A percentile compares a stretch with the other conserved stretches of the same genome.
Conservation (phyloP, 1,140 invertebrate species). For the Tenebrio molitor region DNA sequence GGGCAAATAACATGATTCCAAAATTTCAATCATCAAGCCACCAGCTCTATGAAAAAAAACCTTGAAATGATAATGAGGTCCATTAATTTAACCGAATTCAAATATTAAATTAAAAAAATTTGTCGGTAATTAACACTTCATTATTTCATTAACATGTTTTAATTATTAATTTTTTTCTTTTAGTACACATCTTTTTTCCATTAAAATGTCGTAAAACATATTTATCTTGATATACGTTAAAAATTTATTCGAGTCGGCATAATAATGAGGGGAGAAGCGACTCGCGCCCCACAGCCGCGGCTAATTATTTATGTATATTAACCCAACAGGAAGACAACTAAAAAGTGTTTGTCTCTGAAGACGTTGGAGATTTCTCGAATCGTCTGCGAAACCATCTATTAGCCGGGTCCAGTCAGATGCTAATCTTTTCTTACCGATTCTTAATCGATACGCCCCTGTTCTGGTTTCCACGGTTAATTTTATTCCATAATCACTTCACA, state of each 20-base stretch:
- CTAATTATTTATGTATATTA: conserved; percentile 26
- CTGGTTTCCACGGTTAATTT: neutral
- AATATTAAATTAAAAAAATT: conserved; percentile 16
- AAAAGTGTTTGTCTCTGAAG: conserved; percentile 3
- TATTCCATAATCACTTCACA: conserved; percentile 6
- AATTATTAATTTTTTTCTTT: conserved; percentile 6
- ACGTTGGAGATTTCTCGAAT: conserved; percentile 10
- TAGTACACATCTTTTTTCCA: conserved; percentile 32
- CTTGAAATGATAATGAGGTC: too few relatives aligned
- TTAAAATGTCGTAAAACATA: conserved; percentile 26
- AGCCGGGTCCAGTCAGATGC: neutral
- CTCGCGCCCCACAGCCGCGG: neutral
- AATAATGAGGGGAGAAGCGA: conserved; percentile 34
- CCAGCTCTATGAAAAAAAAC: too few relatives aligned
- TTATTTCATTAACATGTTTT: conserved; percentile 30
- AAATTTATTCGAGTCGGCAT: conserved; percentile 31
- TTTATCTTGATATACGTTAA: conserved; percentile 27
- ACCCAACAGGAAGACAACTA: conserved; percentile 3
- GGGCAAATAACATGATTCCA: too few relatives aligned
- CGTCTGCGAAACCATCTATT: conserved; percentile 14
- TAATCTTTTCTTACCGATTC: conserved; percentile 24
- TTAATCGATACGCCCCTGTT: conserved; percentile 6
- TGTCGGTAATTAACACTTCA: conserved; percentile 28
- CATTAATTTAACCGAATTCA: conserved; percentile 6
- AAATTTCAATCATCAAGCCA: too few relatives aligned